Evolutionary conservation across 1,140 invertebrate species (phyloP), one percentile per base, ranked within the genome.

Genomic region (Macrotrachela quadricornifera): DNA sequence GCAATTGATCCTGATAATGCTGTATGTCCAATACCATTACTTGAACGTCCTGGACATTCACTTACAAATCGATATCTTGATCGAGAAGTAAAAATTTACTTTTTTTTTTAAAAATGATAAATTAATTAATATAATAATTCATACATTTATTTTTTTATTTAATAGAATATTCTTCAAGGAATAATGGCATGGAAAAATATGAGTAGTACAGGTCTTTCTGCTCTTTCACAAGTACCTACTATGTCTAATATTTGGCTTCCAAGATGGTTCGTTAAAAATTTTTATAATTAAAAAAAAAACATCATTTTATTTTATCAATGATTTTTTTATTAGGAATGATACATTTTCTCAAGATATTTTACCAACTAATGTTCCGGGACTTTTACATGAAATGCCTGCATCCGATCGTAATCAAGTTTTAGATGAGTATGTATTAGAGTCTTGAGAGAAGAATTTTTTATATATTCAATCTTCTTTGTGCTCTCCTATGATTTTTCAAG

Each of bases 171-270:
- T 16, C 60, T 70, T 21, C 55, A 63, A 49, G 67, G 68, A 14
- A 60, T 64, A 10, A 69, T 68, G 67, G 56, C 60, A 39, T 70
- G 68, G 68, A 69, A 68, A 58, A 67, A 66, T 51, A 68, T 70
- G 50, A 66, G 67, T 36, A 68, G 66, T 6, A 65, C 64, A 45
- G 64, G 67, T 39, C 56, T 70, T 13, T 63, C 60, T 15, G 63
- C 66, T 0, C 54, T 69, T 44, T 57, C 62, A 38, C 65, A 67
- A 57, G 64, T 61, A 13, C 65, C 66, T 11, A 68, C 65, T 30
- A 58, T 70, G n/a, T 62, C 63, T 39, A 65, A 61, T 57, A 64
- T 69, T 1, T 69, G 68, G 68, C 63, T 68, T 8, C 66, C 68
- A 11, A 56, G 65, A 52, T 67, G 66, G 67, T 68, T 51, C 56